phyloP scores from a whole-genome alignment of 2,113 vertebrate genomes.

The Oncorhynchus keta region DNA sequence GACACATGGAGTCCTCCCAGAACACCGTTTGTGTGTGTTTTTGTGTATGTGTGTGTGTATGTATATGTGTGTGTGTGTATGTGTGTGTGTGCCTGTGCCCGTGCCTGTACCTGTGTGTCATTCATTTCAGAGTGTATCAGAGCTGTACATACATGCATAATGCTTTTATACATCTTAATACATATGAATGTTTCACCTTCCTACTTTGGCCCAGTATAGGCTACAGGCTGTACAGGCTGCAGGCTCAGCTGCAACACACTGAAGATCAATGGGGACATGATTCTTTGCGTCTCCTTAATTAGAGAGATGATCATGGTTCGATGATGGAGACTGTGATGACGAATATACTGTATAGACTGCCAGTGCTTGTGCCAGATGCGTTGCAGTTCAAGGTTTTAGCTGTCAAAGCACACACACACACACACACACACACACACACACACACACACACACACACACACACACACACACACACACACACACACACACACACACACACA shows the following conservation, averaged over 20 bases:
- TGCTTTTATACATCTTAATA: slow-evolving; percentile 72
- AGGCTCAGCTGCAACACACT: slow-evolving; percentile 40
- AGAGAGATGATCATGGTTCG: slow-evolving; percentile 51
- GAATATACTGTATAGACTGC: slow-evolving; percentile 5
- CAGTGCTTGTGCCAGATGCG: slow-evolving; percentile 26
- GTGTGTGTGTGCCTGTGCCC: neutral
- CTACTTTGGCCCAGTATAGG: slow-evolving; percentile 42
- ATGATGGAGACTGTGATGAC: slow-evolving; percentile 42
- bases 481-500: neutral
- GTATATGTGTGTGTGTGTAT: slow-evolving; percentile 20
- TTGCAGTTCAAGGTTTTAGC: slow-evolving; percentile 58
- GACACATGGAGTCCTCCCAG: no score
- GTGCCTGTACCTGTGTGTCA: neutral
- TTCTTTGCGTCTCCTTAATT: slow-evolving; percentile 28
- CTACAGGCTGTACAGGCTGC: neutral
- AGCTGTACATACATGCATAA: slow-evolving; percentile 55
- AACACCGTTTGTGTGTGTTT: slow-evolving; percentile 14
- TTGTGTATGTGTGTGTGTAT: no score
- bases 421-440: neutral
- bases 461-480: neutral
- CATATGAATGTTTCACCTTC: slow-evolving; percentile 66
- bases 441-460: neutral
- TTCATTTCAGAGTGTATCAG: no score
- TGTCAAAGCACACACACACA: slow-evolving; percentile 5
- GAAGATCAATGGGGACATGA: slow-evolving; percentile 51